A percentile compares a stretch with the other conserved stretches of the same genome.
Evolutionary conservation across 2,797 vertebrate genomes (phyloP).

Genomic region (Cuculus canorus): DNA sequence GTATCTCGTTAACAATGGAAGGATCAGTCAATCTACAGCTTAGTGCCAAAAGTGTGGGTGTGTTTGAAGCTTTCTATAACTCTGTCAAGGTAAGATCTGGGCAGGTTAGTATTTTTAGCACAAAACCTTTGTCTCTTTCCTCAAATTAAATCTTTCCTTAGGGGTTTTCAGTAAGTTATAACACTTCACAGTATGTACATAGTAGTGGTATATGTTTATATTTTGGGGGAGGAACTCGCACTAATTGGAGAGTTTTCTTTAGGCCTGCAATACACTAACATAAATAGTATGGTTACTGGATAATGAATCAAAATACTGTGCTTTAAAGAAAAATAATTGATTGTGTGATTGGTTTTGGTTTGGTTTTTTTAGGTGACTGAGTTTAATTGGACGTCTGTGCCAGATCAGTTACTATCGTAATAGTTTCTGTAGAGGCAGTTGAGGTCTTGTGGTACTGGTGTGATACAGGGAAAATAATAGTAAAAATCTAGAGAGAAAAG

Average conservation of each 20-base stretch:
- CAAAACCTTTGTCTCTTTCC: neutral
- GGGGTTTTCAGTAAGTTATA: neutral
- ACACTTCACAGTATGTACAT: neutral
- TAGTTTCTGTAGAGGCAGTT: neutral
- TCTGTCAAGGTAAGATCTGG: constrained; percentile 89
- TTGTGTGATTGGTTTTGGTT: neutral
- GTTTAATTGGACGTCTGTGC: neutral
- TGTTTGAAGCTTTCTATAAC: constrained; percentile 98
- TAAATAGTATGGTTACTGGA: neutral
- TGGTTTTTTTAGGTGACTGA: neutral
- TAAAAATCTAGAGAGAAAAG: neutral
- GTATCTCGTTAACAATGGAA: constrained; percentile 91
- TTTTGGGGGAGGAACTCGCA: neutral
- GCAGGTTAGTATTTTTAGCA: neutral
- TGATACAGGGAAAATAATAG: neutral
- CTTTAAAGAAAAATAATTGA: neutral
- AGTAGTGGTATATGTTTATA: neutral
- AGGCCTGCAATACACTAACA: neutral
- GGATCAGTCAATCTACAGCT: constrained; percentile 95
- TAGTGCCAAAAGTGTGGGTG: constrained; percentile 95
- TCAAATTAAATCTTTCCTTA: neutral
- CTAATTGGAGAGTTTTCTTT: neutral
- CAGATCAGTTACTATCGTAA: neutral
- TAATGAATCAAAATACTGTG: neutral
- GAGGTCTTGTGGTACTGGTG: neutral